Evolutionary conservation across 2,113 vertebrate genomes (phyloP).

Genomic region (Aramus guarauna): DNA sequence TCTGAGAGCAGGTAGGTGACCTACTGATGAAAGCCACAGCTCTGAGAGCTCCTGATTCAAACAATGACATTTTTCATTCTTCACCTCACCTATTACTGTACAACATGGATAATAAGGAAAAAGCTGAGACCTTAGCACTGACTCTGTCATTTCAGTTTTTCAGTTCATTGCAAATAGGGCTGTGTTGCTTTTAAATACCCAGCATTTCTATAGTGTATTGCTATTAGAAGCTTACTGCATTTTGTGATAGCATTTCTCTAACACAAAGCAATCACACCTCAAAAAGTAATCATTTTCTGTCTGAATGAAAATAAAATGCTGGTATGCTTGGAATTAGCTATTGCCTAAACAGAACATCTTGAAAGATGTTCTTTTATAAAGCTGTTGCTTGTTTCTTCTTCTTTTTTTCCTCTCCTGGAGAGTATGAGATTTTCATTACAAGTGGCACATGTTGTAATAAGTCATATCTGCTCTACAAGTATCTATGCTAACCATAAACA

Average conservation of each 20-base stretch:
- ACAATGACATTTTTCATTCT: background rate
- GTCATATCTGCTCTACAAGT: slow-evolving; percentile 18
- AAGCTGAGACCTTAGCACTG: background rate
- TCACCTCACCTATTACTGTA: slow-evolving; percentile 29
- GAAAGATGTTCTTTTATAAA: slow-evolving; percentile 6
- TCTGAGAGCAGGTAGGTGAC: background rate
- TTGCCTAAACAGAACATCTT: background rate
- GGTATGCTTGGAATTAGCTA: background rate
- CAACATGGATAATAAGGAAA: slow-evolving; percentile 6
- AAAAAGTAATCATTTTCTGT: background rate
- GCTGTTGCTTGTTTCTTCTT: background rate
- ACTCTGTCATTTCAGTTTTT: slow-evolving; percentile 14
- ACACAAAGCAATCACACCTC: background rate
- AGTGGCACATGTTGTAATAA: slow-evolving; percentile 44
- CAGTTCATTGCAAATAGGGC: background rate
- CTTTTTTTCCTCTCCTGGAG: background rate
- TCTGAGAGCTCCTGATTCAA: slow-evolving; percentile 8
- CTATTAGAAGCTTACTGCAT: background rate
- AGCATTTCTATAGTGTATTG: background rate
- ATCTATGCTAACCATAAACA: slow-evolving; percentile 7
- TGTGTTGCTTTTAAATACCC: background rate
- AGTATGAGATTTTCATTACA: slow-evolving; percentile 41
- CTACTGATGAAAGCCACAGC: background rate
- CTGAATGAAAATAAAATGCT: background rate
- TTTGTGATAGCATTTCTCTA: background rate